Percentiles rank a stretch among this genome's conserved stretches.
phyloP scores from a whole-genome alignment of 2,888 invertebrate genomes.

The Aricia artaxerxes region DNA sequence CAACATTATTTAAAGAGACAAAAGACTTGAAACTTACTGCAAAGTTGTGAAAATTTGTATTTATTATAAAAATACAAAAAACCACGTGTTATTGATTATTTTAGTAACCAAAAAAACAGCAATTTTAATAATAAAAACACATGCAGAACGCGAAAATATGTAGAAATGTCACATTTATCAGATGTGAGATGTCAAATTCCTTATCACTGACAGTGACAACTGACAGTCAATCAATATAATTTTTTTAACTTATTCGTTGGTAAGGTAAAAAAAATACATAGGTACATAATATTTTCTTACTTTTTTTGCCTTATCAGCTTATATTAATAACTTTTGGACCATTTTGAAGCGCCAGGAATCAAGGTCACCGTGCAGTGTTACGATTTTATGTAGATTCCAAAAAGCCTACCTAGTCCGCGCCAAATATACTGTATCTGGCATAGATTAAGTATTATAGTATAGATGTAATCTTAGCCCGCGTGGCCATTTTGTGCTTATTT shows the following conservation, averaged over 20 bases:
- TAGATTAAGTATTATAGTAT: no score
- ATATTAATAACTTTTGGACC: no score
- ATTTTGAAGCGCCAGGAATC: no score
- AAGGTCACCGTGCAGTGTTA: no score
- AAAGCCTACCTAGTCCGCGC: no score
- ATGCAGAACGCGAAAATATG: background rate
- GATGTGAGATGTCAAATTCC: background rate
- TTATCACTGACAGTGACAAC: background rate
- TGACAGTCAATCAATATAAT: background rate
- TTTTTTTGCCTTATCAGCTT: no score
- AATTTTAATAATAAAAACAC: conserved; percentile 1
- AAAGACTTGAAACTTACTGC: background rate
- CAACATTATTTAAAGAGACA: background rate
- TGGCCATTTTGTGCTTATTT: no score
- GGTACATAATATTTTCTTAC: no score
- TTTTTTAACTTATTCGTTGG: background rate
- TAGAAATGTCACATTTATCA: conserved; percentile 3
- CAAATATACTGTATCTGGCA: no score
- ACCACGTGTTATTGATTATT: conserved; percentile 23
- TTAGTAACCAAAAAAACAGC: conserved; percentile 8
- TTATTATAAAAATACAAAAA: conserved; percentile 1
- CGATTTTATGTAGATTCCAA: no score
- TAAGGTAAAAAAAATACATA: no score
- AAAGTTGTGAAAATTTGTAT: background rate
- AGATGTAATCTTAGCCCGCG: no score